Base-by-base conservation (phyloP, 2,113 vertebrate species). In the Delphinapterus leucas region DNA sequence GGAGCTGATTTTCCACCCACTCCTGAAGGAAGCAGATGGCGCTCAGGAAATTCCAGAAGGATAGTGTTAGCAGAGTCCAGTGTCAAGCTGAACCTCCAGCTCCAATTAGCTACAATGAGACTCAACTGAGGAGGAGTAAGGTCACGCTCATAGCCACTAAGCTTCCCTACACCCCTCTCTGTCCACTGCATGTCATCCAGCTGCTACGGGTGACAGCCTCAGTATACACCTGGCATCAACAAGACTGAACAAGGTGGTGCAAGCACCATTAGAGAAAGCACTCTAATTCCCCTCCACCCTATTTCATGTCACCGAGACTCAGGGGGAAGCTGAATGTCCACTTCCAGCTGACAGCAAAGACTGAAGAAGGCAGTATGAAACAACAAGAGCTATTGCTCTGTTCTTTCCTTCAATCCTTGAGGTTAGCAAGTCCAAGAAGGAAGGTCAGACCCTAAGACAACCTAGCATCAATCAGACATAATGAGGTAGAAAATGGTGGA, bases 201-300 rank as follows among this genome's bases (percentile, higher is more conserved):
- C 41, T 38, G 4, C 7, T 20, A 23, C 6, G 7, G 53, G 5
- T 36, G 47, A 71, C 15, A n/a, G 20, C 15, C 73, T 79, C 20
- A 11, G 44, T 14, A 49, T 49, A 47, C 25, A 73, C 8, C 8
- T 90, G 73, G 23, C 2, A 10, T 90, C 41, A 13, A 8, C 41
- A 53, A 53, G 7, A 20, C 28, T 44, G 36, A 87, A 55, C 2
- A 68, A 58, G 36, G 5, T 77, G 21, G 14, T 21, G 17, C 10
- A 44, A 10, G 7, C 47, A 47, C 47, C 47, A 47, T 47, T 11
- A 47, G 47, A 47, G 47, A 68, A 31, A 79, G 70, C 41, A 49
- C 8, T 31, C 0, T 21, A 49, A 11, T 20, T 12, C 1, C 12
- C 25, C 6, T 17, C 80, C 3, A 9, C 23, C 5, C 49, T 25